These are phyloP conservation scores for Deroplatys truncata DNA, from an alignment of 2,888 invertebrate species.

Conservation along the genomic window DNA sequence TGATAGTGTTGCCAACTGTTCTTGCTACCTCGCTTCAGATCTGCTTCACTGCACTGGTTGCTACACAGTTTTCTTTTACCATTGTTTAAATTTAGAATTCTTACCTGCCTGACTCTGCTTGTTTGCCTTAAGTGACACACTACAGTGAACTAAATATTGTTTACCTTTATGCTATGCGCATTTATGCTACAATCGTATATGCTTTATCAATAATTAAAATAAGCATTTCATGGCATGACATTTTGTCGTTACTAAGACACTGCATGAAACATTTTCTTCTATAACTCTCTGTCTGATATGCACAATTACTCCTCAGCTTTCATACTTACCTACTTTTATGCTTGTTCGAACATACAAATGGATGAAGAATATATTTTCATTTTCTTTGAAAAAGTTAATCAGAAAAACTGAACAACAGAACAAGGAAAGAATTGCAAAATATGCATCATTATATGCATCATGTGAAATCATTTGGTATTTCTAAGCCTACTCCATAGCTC, in stretches of 20 bases:
- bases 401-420: background rate
- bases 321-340: background rate
- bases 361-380: background rate
- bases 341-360: background rate
- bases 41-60: background rate
- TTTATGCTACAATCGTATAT: background rate
- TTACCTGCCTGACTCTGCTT: background rate
- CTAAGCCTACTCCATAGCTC: background rate
- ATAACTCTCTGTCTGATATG: background rate
- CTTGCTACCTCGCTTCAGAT: background rate
- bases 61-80: background rate
- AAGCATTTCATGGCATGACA: background rate
- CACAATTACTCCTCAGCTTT: background rate
- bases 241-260: background rate
- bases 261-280: background rate
- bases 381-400: background rate
- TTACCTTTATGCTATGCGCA: background rate
- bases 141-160: background rate
- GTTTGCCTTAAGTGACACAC: background rate
- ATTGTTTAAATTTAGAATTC: background rate
- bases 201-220: background rate
- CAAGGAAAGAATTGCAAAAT: background rate
- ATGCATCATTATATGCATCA: background rate
- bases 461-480: background rate
- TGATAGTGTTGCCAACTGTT: conserved; percentile 26